These are phyloP conservation scores for Leuctra nigra DNA, from an alignment of 2,888 invertebrate species.

Conservation along the genomic window DNA sequence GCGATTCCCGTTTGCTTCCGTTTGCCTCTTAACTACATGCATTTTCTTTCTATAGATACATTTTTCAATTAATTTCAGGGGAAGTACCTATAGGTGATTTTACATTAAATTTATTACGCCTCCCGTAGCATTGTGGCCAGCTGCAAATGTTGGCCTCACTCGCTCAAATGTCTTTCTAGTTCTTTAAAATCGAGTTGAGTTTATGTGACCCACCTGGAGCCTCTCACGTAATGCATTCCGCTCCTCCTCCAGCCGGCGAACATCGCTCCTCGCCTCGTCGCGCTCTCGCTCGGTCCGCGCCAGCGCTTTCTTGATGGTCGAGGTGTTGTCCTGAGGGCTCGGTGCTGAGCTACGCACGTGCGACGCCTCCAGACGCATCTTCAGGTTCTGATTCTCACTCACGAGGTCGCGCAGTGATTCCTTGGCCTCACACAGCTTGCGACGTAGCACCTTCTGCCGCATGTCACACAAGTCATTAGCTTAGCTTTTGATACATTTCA, in stretches of 20 bases:
- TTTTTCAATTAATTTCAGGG: no score
- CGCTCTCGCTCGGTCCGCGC: slow-evolving; percentile 50
- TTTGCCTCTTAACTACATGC: no score
- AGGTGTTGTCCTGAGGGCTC: not conserved
- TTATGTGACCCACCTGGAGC: slow-evolving; percentile 44
- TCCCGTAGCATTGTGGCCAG: no score
- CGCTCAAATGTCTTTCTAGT: no score
- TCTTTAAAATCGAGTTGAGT: no score
- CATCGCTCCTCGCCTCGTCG: slow-evolving; percentile 48
- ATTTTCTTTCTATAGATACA: no score
- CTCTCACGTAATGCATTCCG: slow-evolving; percentile 50
- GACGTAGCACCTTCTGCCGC: slow-evolving; percentile 39
- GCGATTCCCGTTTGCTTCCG: no score
- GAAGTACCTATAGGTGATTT: no score
- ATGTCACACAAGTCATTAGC: no score
- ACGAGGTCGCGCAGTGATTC: slow-evolving; percentile 41
- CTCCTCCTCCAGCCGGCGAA: slow-evolving; percentile 53
- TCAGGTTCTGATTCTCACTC: slow-evolving; percentile 42
- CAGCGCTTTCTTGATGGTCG: slow-evolving; percentile 31
- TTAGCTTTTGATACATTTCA: no score
- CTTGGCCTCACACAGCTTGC: slow-evolving; percentile 39
- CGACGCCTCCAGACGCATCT: slow-evolving; percentile 37
- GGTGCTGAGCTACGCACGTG: not conserved
- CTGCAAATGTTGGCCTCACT: no score
- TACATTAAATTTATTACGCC: no score